Conservation (phyloP, 2,797 vertebrate genomes). For the Catharus ustulatus region DNA sequence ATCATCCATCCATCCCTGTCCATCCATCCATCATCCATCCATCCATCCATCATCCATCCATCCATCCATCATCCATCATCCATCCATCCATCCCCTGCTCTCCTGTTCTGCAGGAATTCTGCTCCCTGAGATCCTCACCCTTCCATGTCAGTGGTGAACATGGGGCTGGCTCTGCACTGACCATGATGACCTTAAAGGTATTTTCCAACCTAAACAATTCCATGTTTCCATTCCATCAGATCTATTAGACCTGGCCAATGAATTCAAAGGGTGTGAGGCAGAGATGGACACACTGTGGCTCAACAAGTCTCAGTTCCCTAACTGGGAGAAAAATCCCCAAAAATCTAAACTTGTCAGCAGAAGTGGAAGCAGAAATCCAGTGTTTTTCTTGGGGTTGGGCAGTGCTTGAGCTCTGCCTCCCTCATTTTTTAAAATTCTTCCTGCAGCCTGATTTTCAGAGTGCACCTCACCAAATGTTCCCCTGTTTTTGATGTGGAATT, state of each 20-base stretch:
- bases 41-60: no score
- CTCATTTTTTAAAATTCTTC: not conserved
- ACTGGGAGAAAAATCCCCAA: not conserved
- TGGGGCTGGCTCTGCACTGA: rapidly evolving
- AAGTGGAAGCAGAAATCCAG: not conserved
- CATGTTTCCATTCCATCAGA: not conserved
- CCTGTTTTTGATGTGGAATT: slow-evolving; percentile 59
- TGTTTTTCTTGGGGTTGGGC: not conserved
- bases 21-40: no score
- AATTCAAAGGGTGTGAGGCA: not conserved
- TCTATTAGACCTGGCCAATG: not conserved
- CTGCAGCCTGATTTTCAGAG: not conserved
- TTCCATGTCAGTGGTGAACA: not conserved
- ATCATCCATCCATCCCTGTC: no score
- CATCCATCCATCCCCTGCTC: not conserved
- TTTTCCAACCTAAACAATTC: not conserved
- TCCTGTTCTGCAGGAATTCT: not conserved
- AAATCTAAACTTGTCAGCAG: not conserved
- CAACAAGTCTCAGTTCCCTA: not conserved
- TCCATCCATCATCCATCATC: no score
- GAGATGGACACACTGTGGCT: rapidly evolving
- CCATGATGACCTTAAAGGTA: not conserved
- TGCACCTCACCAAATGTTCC: not conserved
- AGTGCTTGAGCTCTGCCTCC: not conserved
- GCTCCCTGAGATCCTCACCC: not conserved